These are phyloP conservation scores for Lapara coniferarum DNA, from an alignment of 2,888 invertebrate species.

Conservation along the genomic window DNA sequence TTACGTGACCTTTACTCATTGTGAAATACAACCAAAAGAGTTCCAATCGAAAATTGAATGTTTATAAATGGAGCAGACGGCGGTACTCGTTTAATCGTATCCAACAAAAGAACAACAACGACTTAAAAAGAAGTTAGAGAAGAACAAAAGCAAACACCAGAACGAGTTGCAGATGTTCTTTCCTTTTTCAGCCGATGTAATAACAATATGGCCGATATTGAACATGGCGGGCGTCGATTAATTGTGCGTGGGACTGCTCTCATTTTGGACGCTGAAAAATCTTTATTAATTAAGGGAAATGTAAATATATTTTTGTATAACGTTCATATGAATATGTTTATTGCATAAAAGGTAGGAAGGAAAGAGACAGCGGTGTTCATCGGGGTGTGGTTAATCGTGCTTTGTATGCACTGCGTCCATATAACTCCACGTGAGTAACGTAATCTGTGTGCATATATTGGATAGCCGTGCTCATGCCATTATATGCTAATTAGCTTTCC, in stretches of 20 bases:
- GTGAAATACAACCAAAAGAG: conserved; percentile 19
- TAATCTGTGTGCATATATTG: conserved; percentile 42
- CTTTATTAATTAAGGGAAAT: neutral
- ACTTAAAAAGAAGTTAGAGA: conserved; percentile 75
- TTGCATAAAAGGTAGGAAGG: conserved; percentile 48
- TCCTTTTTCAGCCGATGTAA: conserved; percentile 66
- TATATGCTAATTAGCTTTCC: conserved; percentile 71
- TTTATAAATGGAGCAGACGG: conserved; percentile 69
- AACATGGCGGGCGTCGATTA: conserved; percentile 57
- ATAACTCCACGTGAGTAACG: conserved; percentile 7
- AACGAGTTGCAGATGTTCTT: conserved; percentile 66
- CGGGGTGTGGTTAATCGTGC: conserved; percentile 77
- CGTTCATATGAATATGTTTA: conserved; percentile 13
- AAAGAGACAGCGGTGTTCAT: conserved; percentile 60
- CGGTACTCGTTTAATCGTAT: conserved; percentile 58
- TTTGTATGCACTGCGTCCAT: conserved; percentile 65
- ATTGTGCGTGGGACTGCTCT: conserved; percentile 50
- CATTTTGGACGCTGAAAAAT: conserved; percentile 5
- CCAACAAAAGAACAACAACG: conserved; percentile 74
- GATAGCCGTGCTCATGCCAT: conserved; percentile 60
- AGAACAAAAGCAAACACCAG: conserved; percentile 73
- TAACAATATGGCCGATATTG: conserved; percentile 67
- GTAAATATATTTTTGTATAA: conserved; percentile 11
- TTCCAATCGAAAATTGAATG: conserved; percentile 58
- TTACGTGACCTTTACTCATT: conserved; percentile 39